phyloP scores from a whole-genome alignment of 1,140 invertebrate genomes.

The Lethrus apterus region DNA sequence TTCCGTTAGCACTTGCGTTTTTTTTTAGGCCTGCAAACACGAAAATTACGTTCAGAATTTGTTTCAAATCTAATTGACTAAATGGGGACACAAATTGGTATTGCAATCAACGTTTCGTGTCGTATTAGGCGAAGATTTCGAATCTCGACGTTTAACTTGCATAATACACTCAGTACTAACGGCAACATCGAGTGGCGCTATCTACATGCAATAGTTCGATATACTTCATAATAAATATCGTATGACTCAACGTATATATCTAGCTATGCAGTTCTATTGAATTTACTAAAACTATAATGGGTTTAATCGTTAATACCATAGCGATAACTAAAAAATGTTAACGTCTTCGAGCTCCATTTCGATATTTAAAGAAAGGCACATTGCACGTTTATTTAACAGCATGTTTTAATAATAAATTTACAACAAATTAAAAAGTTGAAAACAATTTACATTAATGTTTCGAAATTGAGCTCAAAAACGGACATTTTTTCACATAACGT shows the following conservation, averaged over 20 bases:
- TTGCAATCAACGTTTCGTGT: neutral
- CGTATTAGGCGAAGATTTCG: neutral
- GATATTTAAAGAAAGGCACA: too few relatives aligned
- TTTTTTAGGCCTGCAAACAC: constrained; percentile 29
- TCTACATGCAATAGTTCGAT: constrained; percentile 31
- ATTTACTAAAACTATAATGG: constrained; percentile 26
- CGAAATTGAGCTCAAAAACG: too few relatives aligned
- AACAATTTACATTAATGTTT: too few relatives aligned
- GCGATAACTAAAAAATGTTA: too few relatives aligned
- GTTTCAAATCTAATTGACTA: constrained; percentile 28
- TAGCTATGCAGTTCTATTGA: constrained; percentile 30
- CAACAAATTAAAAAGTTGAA: too few relatives aligned
- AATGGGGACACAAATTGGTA: constrained; percentile 21
- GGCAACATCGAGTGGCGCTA: constrained; percentile 26
- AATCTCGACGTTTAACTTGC: too few relatives aligned
- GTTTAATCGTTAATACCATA: too few relatives aligned
- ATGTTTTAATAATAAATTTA: too few relatives aligned
- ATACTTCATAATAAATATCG: constrained; percentile 21
- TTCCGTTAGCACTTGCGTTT: constrained; percentile 24
- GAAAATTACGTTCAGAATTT: constrained; percentile 23
- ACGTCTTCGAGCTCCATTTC: too few relatives aligned
- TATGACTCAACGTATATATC: constrained; percentile 27
- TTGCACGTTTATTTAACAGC: too few relatives aligned
- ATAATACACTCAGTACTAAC: constrained; percentile 28
- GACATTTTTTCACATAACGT: too few relatives aligned